Percentiles rank a stretch among this genome's conserved stretches.
Evolutionary conservation across 2,113 vertebrate genomes (phyloP).

Genomic region (Ovibos moschatus): DNA sequence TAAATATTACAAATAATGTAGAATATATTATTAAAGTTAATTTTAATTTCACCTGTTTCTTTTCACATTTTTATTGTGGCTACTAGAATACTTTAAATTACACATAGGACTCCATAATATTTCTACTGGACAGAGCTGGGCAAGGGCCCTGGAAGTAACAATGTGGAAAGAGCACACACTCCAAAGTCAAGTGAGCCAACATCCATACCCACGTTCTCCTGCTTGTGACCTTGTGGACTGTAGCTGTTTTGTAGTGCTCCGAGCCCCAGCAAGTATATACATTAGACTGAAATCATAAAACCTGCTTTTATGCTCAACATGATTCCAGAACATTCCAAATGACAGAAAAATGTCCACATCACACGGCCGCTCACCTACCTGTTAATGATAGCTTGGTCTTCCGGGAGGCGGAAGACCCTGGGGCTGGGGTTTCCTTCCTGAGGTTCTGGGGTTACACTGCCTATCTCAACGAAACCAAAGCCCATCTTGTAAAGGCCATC

Average conservation of each 20-base stretch:
- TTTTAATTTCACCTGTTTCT: not conserved
- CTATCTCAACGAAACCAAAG: conserved; percentile 97
- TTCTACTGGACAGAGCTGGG: not conserved
- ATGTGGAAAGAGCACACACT: not conserved
- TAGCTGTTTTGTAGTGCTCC: not conserved
- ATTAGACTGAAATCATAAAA: not conserved
- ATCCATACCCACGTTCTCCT: not conserved
- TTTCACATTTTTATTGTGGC: not conserved
- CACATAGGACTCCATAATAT: not conserved
- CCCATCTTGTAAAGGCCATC: conserved; percentile 93
- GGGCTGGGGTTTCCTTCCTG: conserved; percentile 95
- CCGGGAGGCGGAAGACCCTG: conserved; percentile 89
- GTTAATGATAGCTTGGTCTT: conserved; percentile 93
- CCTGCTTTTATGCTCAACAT: not conserved
- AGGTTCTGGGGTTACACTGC: conserved; percentile 92
- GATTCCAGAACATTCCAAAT: not conserved
- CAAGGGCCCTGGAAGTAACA: not conserved
- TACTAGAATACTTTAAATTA: not conserved
- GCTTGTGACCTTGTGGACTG: not conserved
- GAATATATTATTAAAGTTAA: not conserved
- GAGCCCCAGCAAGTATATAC: rapidly evolving
- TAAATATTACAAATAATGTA: not conserved
- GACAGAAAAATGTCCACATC: not conserved
- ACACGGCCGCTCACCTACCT: conserved; percentile 79
- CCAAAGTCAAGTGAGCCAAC: not conserved